Evolutionary conservation across 2,797 vertebrate species (phyloP).

Genomic region (Melanotaenia parkinsoni): DNA sequence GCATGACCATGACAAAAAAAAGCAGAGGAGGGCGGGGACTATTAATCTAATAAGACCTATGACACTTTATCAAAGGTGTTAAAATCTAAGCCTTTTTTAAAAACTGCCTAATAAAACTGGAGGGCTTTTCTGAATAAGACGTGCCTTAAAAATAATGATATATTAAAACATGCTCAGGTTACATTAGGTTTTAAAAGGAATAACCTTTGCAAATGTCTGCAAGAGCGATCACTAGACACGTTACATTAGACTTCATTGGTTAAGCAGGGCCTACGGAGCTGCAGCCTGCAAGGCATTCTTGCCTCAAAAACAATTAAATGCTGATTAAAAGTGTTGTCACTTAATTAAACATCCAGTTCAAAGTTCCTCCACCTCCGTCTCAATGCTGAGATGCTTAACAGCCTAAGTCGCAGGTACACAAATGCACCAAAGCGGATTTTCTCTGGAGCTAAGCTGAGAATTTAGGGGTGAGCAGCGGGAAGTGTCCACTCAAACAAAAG

Average conservation of each 20-base stretch:
- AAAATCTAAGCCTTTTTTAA: neutral
- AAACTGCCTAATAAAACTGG: neutral
- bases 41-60: neutral
- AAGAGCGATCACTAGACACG: neutral
- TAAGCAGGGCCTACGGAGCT: neutral
- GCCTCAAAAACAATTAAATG: neutral
- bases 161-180: neutral
- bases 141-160: neutral
- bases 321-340: neutral
- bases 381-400: slow-evolving; percentile 1
- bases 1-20: neutral
- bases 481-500: slow-evolving; percentile 56
- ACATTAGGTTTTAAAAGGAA: neutral
- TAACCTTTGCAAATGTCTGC: neutral
- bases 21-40: too few species aligned
- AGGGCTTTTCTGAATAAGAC: neutral
- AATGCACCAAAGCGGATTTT: slow-evolving; percentile 63
- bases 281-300: neutral
- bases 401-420: slow-evolving; percentile 35
- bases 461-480: slow-evolving; percentile 64
- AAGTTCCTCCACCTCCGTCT: slow-evolving; percentile 1
- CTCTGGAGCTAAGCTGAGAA: slow-evolving; percentile 64
- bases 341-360: neutral
- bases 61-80: neutral
- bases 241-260: neutral